A percentile compares a stretch with the other conserved stretches of the same genome.
Conservation (phyloP, 2,113 vertebrate genomes). For the Urocolius indicus region DNA sequence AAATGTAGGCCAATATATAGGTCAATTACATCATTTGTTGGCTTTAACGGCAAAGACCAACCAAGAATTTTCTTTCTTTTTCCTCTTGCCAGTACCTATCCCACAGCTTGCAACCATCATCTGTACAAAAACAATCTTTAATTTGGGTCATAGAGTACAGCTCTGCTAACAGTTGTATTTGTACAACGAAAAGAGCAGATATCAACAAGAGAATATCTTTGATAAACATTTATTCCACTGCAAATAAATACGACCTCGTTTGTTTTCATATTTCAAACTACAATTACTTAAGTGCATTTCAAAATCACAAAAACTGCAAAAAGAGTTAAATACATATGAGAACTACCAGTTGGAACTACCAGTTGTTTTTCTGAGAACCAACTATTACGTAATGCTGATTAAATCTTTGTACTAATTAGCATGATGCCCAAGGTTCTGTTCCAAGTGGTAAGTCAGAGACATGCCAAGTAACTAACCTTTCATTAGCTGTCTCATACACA, state of each 20-base stretch:
- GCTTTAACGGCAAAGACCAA: not conserved
- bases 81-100: not conserved
- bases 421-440: not conserved
- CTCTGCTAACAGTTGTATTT: not conserved
- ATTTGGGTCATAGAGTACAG: not conserved
- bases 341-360: accelerated
- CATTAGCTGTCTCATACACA: not conserved
- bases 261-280: no score
- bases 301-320: not conserved
- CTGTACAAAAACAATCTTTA: no score
- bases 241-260: not conserved
- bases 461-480: not conserved
- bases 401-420: not conserved
- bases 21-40: not conserved
- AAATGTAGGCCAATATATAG: not conserved
- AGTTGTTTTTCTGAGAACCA: not conserved
- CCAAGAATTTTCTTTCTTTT: not conserved
- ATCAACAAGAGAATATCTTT: not conserved
- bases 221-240: not conserved
- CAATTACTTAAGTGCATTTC: not conserved
- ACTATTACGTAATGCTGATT: not conserved
- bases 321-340: not conserved
- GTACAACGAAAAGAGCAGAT: not conserved
- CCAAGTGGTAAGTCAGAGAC: not conserved
- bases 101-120: not conserved